phyloP scores from a whole-genome alignment of 1,140 invertebrate genomes.

The Drosophila nannoptera region DNA sequence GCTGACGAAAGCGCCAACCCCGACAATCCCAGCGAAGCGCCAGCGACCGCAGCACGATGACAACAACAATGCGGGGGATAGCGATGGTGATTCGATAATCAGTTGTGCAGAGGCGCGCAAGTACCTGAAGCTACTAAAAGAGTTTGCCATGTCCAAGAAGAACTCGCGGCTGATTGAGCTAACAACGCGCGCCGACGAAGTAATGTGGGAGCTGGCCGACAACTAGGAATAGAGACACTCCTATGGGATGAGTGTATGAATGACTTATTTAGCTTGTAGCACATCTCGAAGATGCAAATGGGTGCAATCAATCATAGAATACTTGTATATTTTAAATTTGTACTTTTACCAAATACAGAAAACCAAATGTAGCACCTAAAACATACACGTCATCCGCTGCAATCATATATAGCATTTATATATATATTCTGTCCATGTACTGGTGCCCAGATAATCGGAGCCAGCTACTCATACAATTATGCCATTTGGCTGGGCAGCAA shows the following conservation, averaged over 20 bases:
- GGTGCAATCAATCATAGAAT: conserved; percentile 61
- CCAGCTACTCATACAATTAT: conserved; percentile 3
- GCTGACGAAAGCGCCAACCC: conserved; percentile 46
- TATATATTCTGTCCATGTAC: too few species aligned
- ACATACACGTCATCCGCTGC: conserved; percentile 5
- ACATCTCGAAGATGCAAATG: conserved; percentile 64
- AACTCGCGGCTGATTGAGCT: conserved; percentile 72
- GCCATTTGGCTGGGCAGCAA: conserved; percentile 8
- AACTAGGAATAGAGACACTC: conserved; percentile 10
- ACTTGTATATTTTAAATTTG: conserved; percentile 50
- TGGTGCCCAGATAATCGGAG: background rate
- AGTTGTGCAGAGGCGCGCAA: conserved; percentile 67
- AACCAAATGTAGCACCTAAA: conserved; percentile 45
- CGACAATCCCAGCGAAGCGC: conserved; percentile 34
- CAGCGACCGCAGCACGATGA: conserved; percentile 45
- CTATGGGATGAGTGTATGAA: conserved; percentile 6
- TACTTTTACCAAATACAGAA: conserved; percentile 62
- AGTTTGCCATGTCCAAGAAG: conserved; percentile 68
- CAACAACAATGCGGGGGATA: conserved; percentile 52
- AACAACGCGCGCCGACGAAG: conserved; percentile 71
- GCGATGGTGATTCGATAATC: conserved; percentile 42
- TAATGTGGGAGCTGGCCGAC: conserved; percentile 68
- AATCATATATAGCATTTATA: too few species aligned
- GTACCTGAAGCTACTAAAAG: conserved; percentile 72
- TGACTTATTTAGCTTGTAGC: conserved; percentile 22